Evolutionary conservation across 1,140 invertebrate genomes (phyloP), one percentile per base, ranked within the genome.

Genomic region (Eupristina koningsbergeri): DNA sequence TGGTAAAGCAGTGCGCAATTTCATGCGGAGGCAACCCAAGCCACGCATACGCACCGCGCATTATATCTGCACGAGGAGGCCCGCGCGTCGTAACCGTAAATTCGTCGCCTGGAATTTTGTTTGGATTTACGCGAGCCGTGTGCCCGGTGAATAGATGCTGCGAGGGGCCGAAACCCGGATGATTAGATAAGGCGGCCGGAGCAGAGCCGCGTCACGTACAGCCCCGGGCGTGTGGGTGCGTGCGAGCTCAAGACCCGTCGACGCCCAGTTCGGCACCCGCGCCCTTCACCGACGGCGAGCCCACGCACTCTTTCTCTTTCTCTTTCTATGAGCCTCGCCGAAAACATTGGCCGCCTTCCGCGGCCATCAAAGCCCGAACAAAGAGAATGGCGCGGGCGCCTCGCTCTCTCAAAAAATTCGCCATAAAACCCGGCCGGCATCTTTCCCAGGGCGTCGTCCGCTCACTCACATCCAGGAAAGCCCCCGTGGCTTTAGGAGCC

Each of bases 331-430:
- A 87, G 82, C 88, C 87, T 80, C 36, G 80, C 85, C 81, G 53
- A 89, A 89, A 88, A 88, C 88, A 87, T 89, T 77, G 83, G 85
- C 82, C 85, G 61, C n/a, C 81, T 85, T 84, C 86, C 82, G 84
- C 26, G 82, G 63, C 29, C 81, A 58, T 71, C 58, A 67, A 75
- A 81, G 58, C 81, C 41, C 76, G 29, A 58, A 84, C 83, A 84
- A 84, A 74, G 77, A 45, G 83, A n/a, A 78, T 45, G 13, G 36
- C 3, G 47, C 29, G 74, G 19, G n/a, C 29, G 39, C 29, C 41
- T 0, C 39, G 11, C 22, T 8, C 11, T 45, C 45, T 11, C 5
- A 58, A 58, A 58, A 58, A 58, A 58, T 58, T 58, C 53, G 39
- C 39, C 61, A 47, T 69, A 80, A 53, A 80, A 80, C 31, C 64